Evolutionary conservation across 2,888 invertebrate genomes (phyloP), one percentile per base, ranked within the genome.

Genomic region (Cyrtodaria siliqua): DNA sequence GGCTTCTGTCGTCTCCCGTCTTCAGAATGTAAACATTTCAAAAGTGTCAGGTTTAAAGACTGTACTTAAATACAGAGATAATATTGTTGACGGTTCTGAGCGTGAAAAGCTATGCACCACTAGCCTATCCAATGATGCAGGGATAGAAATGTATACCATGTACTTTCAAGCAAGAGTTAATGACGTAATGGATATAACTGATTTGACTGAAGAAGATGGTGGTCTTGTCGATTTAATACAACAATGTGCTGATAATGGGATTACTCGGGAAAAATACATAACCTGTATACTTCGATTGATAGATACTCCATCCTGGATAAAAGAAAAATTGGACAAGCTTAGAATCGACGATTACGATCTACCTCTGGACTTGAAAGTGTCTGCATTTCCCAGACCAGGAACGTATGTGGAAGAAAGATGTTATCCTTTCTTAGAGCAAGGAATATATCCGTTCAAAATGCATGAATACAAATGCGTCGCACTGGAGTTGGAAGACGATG

Each of bases 341-440:
- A 8, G 18, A 3, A 63, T 74, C 6, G 23, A 50, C 6, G 47
- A 47, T 6, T 68, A 62, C 27, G 53, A 62, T 12, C 20, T 33
- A 2, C 24, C 55, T 26, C 18, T 16, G 16, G 27, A 44, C 14
- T 2, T 29, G 6, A 6, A 9, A 14, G 23, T 2, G 9, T 55
- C 55, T 6, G 27, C 69, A 2, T 70, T 83, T 27, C 83, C 83
- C 20, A 40, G 47, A 20, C 67, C 74, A 12, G 82, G 83, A 4
- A 70, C 73, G 9, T 63, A 64, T 16, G 77, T 84, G 26, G 75
- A 75, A 18, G 47, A n/a, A n/a, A 49, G 69, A 9, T 72, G 70
- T 42, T 70, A 75, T 52, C 62, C 49, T 2, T 70, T 84, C n/a
- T 49, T 84, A 20, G 77, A 77, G 44, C 71, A 79, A 47, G 67